Evolutionary conservation across 1,140 invertebrate genomes (phyloP).

Genomic region (Drosophila albomicans): DNA sequence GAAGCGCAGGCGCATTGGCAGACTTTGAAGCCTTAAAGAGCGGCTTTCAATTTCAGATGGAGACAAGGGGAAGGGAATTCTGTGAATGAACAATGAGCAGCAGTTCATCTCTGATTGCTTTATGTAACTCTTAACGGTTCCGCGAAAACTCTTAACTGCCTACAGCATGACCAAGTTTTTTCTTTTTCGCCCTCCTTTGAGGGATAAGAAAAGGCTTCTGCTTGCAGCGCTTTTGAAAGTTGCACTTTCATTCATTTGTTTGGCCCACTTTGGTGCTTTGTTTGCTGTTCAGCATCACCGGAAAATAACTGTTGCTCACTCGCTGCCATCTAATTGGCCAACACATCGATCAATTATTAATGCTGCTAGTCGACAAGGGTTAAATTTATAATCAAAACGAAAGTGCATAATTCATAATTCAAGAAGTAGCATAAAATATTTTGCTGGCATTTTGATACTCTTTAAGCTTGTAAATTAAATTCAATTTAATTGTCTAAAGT

Average conservation of each 20-base stretch:
- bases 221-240: background rate
- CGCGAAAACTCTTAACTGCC: conserved; percentile 5
- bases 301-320: background rate
- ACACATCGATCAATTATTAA: conserved; percentile 21
- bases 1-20: conserved; percentile 54
- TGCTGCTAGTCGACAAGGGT: background rate
- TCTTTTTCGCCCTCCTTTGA: background rate
- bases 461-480: background rate
- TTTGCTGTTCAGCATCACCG: background rate
- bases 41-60: conserved; percentile 34
- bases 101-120: background rate
- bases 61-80: background rate
- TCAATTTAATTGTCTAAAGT: background rate
- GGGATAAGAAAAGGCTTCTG: background rate
- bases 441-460: background rate
- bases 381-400: background rate
- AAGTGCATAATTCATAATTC: background rate
- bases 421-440: background rate
- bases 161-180: background rate
- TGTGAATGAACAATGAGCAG: conserved; percentile 3
- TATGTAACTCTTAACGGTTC: conserved; percentile 5
- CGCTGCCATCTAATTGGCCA: conserved; percentile 4
- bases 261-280: background rate
- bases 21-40: conserved; percentile 24
- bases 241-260: conserved; percentile 15